These are phyloP conservation scores for Oriolus oriolus DNA, from an alignment of 2,113 vertebrate genomes.

Conservation along the genomic window DNA sequence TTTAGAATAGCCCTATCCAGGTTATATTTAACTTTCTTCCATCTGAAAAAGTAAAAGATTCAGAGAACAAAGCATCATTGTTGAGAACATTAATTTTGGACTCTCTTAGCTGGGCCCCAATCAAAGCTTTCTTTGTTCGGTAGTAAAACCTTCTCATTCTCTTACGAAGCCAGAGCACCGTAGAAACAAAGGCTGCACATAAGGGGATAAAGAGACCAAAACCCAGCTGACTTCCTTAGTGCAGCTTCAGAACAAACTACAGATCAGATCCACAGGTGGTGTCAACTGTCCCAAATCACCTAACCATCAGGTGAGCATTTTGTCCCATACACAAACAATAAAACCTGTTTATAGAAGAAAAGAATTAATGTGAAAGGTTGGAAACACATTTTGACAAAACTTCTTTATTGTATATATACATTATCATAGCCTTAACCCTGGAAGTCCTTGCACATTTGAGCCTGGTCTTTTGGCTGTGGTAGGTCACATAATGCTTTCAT, in stretches of 20 bases:
- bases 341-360: not conserved
- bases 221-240: not conserved
- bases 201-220: constrained; percentile 8
- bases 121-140: constrained; percentile 57
- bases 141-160: constrained; percentile 27
- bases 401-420: not conserved
- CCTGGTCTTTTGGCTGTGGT: not conserved
- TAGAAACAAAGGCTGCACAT: constrained; percentile 13
- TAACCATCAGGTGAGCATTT: not conserved
- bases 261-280: not conserved
- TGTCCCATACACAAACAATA: not conserved
- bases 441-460: not conserved
- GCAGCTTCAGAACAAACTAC: not conserved
- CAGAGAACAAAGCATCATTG: constrained; percentile 46
- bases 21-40: constrained; percentile 41
- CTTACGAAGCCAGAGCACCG: constrained; percentile 1
- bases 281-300: not conserved
- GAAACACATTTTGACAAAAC: not conserved
- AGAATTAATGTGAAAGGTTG: not conserved
- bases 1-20: not conserved
- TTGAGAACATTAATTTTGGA: constrained; percentile 47
- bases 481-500: not conserved
- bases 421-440: not conserved
- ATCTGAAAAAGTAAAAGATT: constrained; percentile 39
- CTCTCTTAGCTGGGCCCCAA: not conserved